Conservation (phyloP, 2,888 invertebrate species). For the Acleris cristana region DNA sequence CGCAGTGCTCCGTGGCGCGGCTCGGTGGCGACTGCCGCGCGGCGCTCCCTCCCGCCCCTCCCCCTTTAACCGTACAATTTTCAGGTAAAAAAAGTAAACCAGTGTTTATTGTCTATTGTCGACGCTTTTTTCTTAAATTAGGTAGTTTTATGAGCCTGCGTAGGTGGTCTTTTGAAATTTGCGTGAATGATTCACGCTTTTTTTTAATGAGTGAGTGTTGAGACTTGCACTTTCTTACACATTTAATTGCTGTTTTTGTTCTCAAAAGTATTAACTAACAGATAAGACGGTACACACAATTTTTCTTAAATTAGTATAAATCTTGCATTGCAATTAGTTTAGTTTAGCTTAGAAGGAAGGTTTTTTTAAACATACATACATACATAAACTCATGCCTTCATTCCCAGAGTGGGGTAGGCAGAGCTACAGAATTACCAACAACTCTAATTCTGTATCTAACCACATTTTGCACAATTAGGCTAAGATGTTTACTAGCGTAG, state of each 20-base stretch:
- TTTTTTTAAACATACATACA: no score
- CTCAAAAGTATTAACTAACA: no score
- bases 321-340: no score
- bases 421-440: no score
- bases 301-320: no score
- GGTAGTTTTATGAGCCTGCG: slow-evolving; percentile 35
- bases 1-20: slow-evolving; percentile 56
- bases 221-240: neutral
- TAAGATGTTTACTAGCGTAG: no score
- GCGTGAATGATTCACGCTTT: slow-evolving; percentile 16
- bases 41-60: slow-evolving; percentile 65
- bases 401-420: no score
- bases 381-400: no score
- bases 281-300: no score
- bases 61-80: slow-evolving; percentile 56
- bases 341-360: no score
- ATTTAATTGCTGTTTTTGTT: neutral
- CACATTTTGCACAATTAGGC: no score
- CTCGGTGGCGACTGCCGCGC: slow-evolving; percentile 70
- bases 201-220: neutral
- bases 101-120: slow-evolving; percentile 58
- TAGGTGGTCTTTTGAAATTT: slow-evolving; percentile 21
- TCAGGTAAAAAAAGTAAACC: slow-evolving; percentile 68
- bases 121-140: slow-evolving; percentile 49
- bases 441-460: no score